A percentile compares a stretch with the other conserved stretches of the same genome.
Evolutionary conservation across 2,113 vertebrate species (phyloP).

Genomic region (Coregonus clupeaformis): DNA sequence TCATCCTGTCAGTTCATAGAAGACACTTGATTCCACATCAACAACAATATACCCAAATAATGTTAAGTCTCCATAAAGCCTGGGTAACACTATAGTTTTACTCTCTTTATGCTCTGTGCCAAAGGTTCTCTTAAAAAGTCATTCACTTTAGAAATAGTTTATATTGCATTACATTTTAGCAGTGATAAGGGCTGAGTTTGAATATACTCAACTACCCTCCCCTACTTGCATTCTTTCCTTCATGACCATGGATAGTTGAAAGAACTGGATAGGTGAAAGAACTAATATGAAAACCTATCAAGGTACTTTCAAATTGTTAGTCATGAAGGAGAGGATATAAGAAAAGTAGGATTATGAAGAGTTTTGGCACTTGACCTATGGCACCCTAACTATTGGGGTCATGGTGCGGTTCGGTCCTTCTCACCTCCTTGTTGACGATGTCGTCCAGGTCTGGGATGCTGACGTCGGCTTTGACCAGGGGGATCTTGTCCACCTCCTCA

Average conservation of each 20-base stretch:
- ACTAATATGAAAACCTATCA: no score
- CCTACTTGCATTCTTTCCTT: no score
- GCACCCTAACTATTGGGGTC: neutral
- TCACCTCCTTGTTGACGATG: constrained; percentile 92
- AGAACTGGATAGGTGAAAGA: no score
- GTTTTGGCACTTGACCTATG: no score
- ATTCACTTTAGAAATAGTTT: neutral
- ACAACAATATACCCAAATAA: neutral
- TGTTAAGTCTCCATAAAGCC: neutral
- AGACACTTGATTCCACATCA: neutral
- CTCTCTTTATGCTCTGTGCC: neutral
- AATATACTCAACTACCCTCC: no score
- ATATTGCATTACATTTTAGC: no score
- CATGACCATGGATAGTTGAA: no score
- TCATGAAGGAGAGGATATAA: no score
- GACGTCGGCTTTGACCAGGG: constrained; percentile 93
- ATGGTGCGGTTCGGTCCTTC: constrained; percentile 14
- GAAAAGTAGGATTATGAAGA: no score
- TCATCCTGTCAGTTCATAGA: constrained; percentile 63
- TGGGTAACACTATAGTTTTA: neutral
- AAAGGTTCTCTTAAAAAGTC: neutral
- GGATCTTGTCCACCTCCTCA: constrained; percentile 96
- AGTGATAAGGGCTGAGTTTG: no score
- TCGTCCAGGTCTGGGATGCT: constrained; percentile 96
- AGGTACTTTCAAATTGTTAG: no score